These are phyloP conservation scores for Pan paniscus DNA, from an alignment of 2,113 vertebrate species.

Conservation along the genomic window DNA sequence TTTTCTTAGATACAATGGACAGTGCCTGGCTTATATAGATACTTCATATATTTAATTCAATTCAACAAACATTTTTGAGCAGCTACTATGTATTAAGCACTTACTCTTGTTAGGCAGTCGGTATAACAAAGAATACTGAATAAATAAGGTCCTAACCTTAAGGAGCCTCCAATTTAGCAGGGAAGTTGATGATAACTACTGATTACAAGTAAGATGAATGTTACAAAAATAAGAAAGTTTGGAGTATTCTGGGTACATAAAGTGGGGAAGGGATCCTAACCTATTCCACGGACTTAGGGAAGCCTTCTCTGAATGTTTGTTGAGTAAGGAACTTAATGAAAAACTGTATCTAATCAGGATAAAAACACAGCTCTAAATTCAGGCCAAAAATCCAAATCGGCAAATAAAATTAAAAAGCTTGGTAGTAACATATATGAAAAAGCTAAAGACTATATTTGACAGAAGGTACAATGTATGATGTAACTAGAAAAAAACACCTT, in stretches of 20 bases:
- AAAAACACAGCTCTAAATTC: background rate
- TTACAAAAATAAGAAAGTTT: background rate
- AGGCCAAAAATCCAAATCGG: background rate
- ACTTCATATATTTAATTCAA: background rate
- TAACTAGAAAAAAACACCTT: background rate
- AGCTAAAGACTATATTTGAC: background rate
- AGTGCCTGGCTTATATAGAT: background rate
- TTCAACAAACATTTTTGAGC: background rate
- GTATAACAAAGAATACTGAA: slow-evolving; percentile 29
- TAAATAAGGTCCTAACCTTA: background rate
- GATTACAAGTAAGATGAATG: background rate
- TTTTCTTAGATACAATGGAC: background rate
- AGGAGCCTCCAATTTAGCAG: background rate
- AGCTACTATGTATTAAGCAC: background rate
- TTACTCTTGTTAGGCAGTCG: background rate
- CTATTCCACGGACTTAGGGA: background rate
- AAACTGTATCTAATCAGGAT: background rate
- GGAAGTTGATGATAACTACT: background rate
- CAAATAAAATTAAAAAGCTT: background rate
- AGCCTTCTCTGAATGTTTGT: background rate
- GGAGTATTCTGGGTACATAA: background rate
- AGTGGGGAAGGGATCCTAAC: background rate
- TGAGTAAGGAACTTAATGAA: background rate
- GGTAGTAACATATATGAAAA: background rate
- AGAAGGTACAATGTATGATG: background rate